Percentiles rank a stretch among this genome's conserved stretches.
These are phyloP conservation scores for Agapetus fuscipes DNA, from an alignment of 2,888 invertebrate genomes.

Conservation along the genomic window DNA sequence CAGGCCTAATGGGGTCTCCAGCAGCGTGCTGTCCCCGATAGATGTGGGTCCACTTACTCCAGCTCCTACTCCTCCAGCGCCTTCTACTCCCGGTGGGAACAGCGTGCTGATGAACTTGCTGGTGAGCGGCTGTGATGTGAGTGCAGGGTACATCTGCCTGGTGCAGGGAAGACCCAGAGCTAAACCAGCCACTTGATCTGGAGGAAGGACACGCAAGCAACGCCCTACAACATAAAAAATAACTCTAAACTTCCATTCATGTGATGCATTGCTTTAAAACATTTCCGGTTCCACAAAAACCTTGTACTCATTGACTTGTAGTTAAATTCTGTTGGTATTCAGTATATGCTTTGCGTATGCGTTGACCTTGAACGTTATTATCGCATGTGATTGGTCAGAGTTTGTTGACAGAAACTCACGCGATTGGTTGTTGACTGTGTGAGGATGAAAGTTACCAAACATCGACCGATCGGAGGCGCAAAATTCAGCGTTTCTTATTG, in stretches of 20 bases:
- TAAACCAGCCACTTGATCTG: constrained; percentile 23
- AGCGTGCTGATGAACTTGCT: constrained; percentile 90
- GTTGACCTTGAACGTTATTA: no score
- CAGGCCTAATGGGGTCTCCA: constrained; percentile 21
- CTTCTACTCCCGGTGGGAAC: constrained; percentile 46
- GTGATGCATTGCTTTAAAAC: no score
- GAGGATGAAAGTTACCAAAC: no score
- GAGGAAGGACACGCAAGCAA: constrained; percentile 9
- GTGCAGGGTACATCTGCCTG: constrained; percentile 84
- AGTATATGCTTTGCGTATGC: no score
- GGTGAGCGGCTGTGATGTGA: constrained; percentile 91
- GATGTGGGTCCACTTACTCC: constrained; percentile 36
- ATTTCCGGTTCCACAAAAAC: not conserved
- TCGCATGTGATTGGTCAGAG: no score
- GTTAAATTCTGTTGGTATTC: not conserved
- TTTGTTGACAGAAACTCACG: no score
- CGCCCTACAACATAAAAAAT: constrained; percentile 28
- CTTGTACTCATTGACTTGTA: not conserved
- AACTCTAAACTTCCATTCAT: no score
- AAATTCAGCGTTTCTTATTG: no score
- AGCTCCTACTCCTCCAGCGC: constrained; percentile 24
- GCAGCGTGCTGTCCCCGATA: no score
- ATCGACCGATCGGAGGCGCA: no score
- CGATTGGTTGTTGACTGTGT: no score
- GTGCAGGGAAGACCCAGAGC: constrained; percentile 54